Evolutionary conservation across 2,888 invertebrate genomes (phyloP).

Genomic region (Anthrax anthrax): DNA sequence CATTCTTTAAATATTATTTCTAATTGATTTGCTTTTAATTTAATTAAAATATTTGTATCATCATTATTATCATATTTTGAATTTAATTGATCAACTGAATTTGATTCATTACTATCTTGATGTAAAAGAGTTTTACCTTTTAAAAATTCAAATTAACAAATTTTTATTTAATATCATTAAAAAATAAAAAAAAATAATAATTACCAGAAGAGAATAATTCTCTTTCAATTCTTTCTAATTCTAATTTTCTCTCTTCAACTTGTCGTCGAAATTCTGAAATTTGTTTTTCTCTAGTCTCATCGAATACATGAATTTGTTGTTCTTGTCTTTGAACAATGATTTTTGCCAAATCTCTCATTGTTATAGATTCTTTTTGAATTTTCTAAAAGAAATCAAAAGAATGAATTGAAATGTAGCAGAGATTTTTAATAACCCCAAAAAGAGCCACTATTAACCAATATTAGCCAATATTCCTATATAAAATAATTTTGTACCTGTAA

Average conservation of each 20-base stretch:
- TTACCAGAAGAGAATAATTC: conserved; percentile 52
- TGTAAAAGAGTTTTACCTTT: conserved; percentile 34
- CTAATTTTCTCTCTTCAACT: conserved; percentile 54
- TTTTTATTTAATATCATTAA: background rate
- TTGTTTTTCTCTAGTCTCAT: conserved; percentile 49
- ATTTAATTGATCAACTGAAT: conserved; percentile 31
- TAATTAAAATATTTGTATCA: conserved; percentile 26
- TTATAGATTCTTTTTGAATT: conserved; percentile 59
- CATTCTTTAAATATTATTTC: conserved; percentile 57
- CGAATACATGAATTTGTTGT: conserved; percentile 49
- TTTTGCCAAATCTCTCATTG: conserved; percentile 54
- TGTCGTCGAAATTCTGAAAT: conserved; percentile 49
- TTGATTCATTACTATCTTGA: conserved; percentile 44
- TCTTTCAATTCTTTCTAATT: conserved; percentile 62
- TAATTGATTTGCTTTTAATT: conserved; percentile 33
- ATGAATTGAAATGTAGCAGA: background rate
- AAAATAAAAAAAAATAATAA: background rate
- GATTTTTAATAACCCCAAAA: too few relatives aligned
- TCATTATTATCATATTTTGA: conserved; percentile 30
- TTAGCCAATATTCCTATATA: too few relatives aligned
- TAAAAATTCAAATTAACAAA: conserved; percentile 2
- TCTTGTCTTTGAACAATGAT: conserved; percentile 55
- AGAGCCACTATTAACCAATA: too few relatives aligned
- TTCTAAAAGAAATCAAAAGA: conserved; percentile 29
- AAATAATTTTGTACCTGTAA: too few relatives aligned